Evolutionary conservation across 2,797 vertebrate species (phyloP), one percentile per base, ranked within the genome.

Genomic region (Malacoctenus gilli): DNA sequence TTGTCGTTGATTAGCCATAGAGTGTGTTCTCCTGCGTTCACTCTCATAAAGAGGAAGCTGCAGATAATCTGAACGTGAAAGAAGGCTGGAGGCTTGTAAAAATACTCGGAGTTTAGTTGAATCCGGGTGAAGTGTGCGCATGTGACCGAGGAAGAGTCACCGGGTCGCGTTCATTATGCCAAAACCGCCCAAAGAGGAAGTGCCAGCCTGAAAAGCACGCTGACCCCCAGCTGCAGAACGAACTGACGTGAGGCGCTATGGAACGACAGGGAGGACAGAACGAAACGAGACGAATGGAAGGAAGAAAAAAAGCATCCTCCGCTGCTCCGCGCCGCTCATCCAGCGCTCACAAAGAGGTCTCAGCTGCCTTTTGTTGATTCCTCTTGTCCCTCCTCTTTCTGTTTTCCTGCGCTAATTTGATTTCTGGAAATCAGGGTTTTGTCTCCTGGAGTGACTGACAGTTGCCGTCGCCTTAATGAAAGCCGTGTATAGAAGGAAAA

Each of bases 351-450:
- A 89, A 89, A 84, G 80, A 85, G 75, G 75, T 75, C 84, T 68
- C 18, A 22, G 48, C 68, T 68, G 84, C 43, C 86, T 87, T 89
- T 89, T 89, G 87, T 91, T 85, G 80, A 88, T 83, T 82, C 34
- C 69, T 40, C 63, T 25, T 60, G 87, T 75, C 75, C 69, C 79
- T 73, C 79, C 80, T 79, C 54, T 72, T 62, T 86, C 62, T 79
- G 72, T 84, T 78, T 84, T 65, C 9, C 47, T n/a, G 44, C 40
- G 6, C 71, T 89, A 91, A 89, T 89, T 87, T 85, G 77, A 89
- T 90, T 89, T 91, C 75, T 83, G 77, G 62, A 88, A 90, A 90
- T 90, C 85, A 73, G 57, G 73, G 66, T 90, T 89, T 92, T 91
- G 89, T 91, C 85, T 88, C 61, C 37, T 38, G 1, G 15, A 59